Percentiles rank a stretch among this genome's conserved stretches.
phyloP scores from a whole-genome alignment of 2,797 vertebrate species.

The Rhinoraja longicauda region DNA sequence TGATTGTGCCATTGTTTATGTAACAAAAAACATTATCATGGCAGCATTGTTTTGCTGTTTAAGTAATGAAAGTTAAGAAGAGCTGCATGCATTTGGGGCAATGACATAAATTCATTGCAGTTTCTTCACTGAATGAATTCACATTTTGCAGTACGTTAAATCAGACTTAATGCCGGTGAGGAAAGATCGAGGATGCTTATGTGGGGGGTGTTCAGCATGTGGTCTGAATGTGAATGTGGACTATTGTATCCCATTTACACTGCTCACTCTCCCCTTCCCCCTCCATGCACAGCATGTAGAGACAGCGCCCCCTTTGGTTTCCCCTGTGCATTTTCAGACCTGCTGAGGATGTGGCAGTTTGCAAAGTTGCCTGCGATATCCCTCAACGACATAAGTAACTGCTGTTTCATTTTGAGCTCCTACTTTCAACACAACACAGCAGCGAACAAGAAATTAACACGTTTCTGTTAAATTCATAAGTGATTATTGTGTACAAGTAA shows the following conservation, averaged over 20 bases:
- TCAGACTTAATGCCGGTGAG: not conserved
- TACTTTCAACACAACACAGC: not conserved
- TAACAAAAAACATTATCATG: not conserved
- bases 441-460: not conserved
- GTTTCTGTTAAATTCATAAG: not conserved
- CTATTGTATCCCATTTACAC: conserved; percentile 19
- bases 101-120: not conserved
- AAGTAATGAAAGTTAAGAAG: not conserved
- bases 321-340: not conserved
- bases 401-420: not conserved
- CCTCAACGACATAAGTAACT: not conserved
- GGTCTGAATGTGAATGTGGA: conserved; percentile 29
- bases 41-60: too few species aligned
- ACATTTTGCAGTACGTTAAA: conserved; percentile 2
- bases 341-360: not conserved
- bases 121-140: conserved; percentile 6
- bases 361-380: not conserved
- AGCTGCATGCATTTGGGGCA: not conserved
- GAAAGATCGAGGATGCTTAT: conserved; percentile 5
- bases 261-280: not conserved
- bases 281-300: not conserved
- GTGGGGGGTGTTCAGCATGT: conserved; percentile 17
- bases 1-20: not conserved
- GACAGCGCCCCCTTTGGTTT: conserved; percentile 25
- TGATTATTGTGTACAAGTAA: not conserved